Conservation (phyloP, 2,888 invertebrate species). For the Dyspetes luteomarginatus region DNA sequence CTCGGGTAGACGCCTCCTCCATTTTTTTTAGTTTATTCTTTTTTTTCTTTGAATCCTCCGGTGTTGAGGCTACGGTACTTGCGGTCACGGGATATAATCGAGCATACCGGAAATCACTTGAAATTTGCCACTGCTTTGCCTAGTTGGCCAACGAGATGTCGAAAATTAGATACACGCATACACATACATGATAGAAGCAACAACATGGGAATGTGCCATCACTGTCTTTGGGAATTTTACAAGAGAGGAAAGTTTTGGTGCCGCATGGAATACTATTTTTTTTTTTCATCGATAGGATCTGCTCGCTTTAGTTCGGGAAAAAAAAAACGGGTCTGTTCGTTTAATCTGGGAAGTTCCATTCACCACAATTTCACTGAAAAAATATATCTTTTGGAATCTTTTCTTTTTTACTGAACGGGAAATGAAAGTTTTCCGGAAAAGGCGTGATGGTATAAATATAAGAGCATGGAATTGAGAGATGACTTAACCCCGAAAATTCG, state of each 20-base stretch:
- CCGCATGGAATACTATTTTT: neutral
- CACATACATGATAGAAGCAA: neutral
- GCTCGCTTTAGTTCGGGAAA: neutral
- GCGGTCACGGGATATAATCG: slow-evolving; percentile 29
- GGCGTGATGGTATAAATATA: too few species aligned
- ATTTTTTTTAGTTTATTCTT: slow-evolving; percentile 1
- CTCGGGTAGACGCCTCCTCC: neutral
- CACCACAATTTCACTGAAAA: neutral
- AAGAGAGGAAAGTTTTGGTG: slow-evolving; percentile 11
- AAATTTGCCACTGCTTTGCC: slow-evolving; percentile 3
- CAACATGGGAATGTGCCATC: neutral
- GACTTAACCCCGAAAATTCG: too few species aligned
- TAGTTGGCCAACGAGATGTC: slow-evolving; percentile 1
- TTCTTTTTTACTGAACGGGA: too few species aligned
- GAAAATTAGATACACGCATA: slow-evolving; percentile 1
- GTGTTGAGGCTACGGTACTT: slow-evolving; percentile 26
- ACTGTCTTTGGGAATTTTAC: neutral
- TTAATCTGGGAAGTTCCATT: neutral
- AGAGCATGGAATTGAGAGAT: too few species aligned
- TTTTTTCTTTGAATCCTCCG: slow-evolving; percentile 8
- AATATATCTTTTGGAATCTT: neutral
- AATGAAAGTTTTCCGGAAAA: too few species aligned
- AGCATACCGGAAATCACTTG: slow-evolving; percentile 45
- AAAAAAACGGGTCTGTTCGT: slow-evolving; percentile 17
- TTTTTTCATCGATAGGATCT: neutral